phyloP scores from a whole-genome alignment of 2,113 vertebrate genomes.

The Chloropsis cyanopogon region DNA sequence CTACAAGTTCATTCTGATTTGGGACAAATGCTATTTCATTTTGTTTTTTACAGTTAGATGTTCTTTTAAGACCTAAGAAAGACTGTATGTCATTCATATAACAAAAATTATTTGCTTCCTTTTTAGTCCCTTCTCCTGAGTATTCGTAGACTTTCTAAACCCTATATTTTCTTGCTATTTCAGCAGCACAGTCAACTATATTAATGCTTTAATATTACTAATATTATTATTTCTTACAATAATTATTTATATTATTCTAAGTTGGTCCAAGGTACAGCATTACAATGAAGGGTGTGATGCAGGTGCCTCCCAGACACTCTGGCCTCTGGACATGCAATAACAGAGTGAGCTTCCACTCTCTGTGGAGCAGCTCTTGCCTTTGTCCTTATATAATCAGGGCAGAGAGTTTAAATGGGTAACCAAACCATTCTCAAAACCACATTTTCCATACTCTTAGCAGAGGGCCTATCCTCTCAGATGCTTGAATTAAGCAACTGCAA shows the following conservation, averaged over 20 bases:
- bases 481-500: not conserved
- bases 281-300: not conserved
- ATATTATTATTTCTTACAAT: not conserved
- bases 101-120: not conserved
- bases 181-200: not conserved
- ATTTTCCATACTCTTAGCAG: not conserved
- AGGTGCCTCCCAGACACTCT: not conserved
- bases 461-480: not conserved
- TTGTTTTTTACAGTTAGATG: not conserved
- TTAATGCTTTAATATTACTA: not conserved
- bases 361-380: not conserved
- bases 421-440: not conserved
- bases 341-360: not conserved
- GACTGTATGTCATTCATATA: not conserved
- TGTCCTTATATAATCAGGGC: not conserved
- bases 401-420: not conserved
- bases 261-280: not conserved
- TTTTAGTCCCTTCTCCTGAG: not conserved
- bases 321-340: not conserved
- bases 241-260: not conserved
- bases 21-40: not conserved
- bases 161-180: not conserved
- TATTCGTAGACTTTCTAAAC: not conserved
- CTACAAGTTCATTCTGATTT: not conserved
- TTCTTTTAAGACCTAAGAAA: not conserved